Conservation (phyloP, 2,888 invertebrate genomes). For the Mallateleia sp. region DNA sequence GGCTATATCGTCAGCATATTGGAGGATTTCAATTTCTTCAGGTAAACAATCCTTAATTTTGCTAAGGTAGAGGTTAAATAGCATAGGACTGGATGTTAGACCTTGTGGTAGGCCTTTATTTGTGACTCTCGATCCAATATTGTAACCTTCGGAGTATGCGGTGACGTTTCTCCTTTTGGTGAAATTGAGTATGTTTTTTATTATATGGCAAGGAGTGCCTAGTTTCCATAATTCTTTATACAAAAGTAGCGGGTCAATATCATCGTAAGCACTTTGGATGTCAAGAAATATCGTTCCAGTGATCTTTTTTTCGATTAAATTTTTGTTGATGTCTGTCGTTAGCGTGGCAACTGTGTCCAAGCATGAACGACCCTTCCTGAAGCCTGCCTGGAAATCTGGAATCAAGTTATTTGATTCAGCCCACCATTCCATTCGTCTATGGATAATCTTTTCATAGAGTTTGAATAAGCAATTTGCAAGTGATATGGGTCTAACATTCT, state of each 20-base stretch:
- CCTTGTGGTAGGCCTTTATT: constrained; percentile 22
- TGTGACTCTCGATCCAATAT: no score
- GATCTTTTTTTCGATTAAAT: not conserved
- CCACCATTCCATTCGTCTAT: not conserved
- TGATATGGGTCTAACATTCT: constrained; percentile 45
- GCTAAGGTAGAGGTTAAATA: constrained; percentile 22
- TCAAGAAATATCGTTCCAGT: constrained; percentile 14
- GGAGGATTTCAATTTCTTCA: constrained; percentile 23
- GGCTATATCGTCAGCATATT: constrained; percentile 60
- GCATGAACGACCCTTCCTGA: not conserved
- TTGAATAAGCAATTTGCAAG: constrained; percentile 59
- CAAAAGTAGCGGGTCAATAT: not conserved
- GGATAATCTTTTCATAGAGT: constrained; percentile 28
- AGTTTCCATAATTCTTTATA: not conserved
- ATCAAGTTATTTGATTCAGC: not conserved
- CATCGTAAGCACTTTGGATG: constrained; percentile 15
- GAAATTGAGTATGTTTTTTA: no score
- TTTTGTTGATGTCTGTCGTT: not conserved
- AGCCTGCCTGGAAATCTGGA: not conserved
- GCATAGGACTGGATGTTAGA: constrained; percentile 1
- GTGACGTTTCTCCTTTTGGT: no score
- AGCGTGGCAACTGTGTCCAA: constrained; percentile 6
- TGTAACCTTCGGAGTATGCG: no score
- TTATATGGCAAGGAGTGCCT: no score
- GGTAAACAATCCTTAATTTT: no score